These are phyloP conservation scores for Ceratina australensis DNA, from an alignment of 1,140 invertebrate species.

Conservation along the genomic window DNA sequence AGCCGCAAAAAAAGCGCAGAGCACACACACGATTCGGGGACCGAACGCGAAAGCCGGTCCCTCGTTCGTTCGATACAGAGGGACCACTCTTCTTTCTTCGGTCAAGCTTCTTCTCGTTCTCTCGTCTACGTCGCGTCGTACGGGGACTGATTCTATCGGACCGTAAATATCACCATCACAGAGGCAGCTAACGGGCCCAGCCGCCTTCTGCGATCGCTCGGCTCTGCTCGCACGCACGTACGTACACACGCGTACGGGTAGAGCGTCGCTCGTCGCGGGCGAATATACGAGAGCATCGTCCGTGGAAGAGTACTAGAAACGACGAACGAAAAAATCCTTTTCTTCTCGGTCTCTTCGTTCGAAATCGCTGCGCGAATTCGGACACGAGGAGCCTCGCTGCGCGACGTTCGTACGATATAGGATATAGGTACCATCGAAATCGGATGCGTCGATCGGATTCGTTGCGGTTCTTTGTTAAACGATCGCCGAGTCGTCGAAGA, in stretches of 20 bases:
- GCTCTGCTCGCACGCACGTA: background rate
- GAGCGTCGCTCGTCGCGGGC: background rate
- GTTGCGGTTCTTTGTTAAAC: constrained; percentile 1
- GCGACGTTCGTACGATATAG: constrained; percentile 20
- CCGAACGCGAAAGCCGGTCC: constrained; percentile 62
- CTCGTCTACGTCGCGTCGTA: constrained; percentile 67
- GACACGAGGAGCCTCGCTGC: background rate
- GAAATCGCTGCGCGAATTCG: background rate
- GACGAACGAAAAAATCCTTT: constrained; percentile 36
- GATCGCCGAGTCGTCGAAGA: constrained; percentile 6
- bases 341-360: constrained; percentile 13
- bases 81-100: constrained; percentile 46
- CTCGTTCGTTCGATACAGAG: constrained; percentile 47
- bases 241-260: background rate
- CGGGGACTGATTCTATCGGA: constrained; percentile 76
- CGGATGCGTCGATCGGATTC: constrained; percentile 30
- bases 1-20: constrained; percentile 75
- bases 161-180: constrained; percentile 77
- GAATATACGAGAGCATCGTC: constrained; percentile 40
- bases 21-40: constrained; percentile 66
- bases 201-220: constrained; percentile 16
- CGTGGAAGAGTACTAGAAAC: constrained; percentile 37
- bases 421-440: background rate
- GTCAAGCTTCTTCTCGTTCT: constrained; percentile 62
- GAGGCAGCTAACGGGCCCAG: constrained; percentile 47